phyloP scores from a whole-genome alignment of 2,888 invertebrate genomes.

The Perithous albicinctus region DNA sequence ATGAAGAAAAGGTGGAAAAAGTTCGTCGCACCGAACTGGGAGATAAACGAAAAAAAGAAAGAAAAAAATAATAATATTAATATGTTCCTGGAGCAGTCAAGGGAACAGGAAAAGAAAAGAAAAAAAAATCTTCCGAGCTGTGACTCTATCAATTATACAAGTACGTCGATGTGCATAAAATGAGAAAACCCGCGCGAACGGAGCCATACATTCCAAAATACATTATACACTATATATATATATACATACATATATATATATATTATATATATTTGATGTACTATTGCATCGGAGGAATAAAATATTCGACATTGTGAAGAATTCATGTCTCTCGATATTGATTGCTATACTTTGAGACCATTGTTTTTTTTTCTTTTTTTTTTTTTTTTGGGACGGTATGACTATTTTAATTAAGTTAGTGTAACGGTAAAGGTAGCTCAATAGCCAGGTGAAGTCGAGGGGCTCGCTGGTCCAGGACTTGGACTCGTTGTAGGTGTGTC shows the following conservation, averaged over 20 bases:
- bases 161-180: constrained; percentile 21
- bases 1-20: not conserved
- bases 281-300: constrained; percentile 55
- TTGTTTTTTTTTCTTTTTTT: not conserved
- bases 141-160: constrained; percentile 9
- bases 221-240: constrained; percentile 32
- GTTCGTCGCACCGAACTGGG: not conserved
- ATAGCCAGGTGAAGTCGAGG: constrained; percentile 77
- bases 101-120: constrained; percentile 1
- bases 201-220: constrained; percentile 42
- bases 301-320: constrained; percentile 45
- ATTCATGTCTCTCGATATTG: not conserved
- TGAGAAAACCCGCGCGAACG: not conserved
- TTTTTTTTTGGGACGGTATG: not conserved
- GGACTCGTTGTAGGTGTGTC: constrained; percentile 74
- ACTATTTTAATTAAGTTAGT: constrained; percentile 20
- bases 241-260: too few relatives aligned
- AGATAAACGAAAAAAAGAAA: not conserved
- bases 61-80: constrained; percentile 2
- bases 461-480: constrained; percentile 76
- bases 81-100: constrained; percentile 10
- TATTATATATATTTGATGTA: constrained; percentile 56
- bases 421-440: constrained; percentile 57
- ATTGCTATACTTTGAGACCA: too few relatives aligned
- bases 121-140: constrained; percentile 9